A percentile compares a stretch with the other conserved stretches of the same genome.
Evolutionary conservation across 2,797 vertebrate species (phyloP).

Genomic region (Acomys russatus): DNA sequence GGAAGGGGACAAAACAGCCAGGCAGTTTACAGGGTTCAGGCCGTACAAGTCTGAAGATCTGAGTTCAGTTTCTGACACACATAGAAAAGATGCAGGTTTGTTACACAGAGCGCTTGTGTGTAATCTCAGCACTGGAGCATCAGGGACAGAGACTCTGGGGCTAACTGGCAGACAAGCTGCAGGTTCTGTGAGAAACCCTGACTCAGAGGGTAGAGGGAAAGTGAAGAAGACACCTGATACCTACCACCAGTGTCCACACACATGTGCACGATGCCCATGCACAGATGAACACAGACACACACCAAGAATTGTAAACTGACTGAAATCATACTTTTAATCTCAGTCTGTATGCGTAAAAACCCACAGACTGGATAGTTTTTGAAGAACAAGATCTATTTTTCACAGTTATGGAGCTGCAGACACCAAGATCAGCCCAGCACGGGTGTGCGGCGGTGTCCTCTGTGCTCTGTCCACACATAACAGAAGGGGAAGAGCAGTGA

Average conservation of each 20-base stretch:
- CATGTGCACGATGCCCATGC: not conserved
- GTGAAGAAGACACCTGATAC: not conserved
- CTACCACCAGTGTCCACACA: not conserved
- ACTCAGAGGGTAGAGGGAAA: not conserved
- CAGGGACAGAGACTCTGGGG: not conserved
- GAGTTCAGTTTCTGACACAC: not conserved
- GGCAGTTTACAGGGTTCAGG: not conserved
- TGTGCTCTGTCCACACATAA: not conserved
- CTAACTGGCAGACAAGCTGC: not conserved
- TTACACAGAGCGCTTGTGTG: not conserved
- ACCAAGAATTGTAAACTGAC: not conserved
- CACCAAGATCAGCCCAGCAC: not conserved
- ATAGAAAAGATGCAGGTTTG: not conserved
- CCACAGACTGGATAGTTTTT: not conserved
- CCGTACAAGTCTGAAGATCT: not conserved
- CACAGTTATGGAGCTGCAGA: not conserved
- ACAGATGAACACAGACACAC: not conserved
- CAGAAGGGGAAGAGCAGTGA: not conserved
- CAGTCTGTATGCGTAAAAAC: not conserved
- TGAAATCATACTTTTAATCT: not conserved
- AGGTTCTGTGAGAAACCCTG: not conserved
- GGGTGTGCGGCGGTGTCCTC: not conserved
- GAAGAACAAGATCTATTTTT: not conserved
- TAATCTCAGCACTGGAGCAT: not conserved
- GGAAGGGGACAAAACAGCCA: conserved; percentile 5